These are phyloP conservation scores for Acanthochromis polyacanthus DNA, from an alignment of 2,113 vertebrate species.

Conservation along the genomic window DNA sequence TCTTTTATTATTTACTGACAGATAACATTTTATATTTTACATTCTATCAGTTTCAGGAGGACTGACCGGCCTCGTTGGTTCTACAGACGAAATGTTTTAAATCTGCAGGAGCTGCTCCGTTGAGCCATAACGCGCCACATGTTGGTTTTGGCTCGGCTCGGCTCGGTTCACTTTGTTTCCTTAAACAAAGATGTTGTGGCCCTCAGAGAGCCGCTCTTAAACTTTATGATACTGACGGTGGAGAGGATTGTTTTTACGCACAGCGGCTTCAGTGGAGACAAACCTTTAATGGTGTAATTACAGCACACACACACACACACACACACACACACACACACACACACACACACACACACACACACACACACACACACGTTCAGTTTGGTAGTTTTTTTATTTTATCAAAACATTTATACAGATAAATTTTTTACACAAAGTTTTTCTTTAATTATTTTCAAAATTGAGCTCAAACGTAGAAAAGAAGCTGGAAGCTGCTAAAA, in stretches of 20 bases:
- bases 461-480: slow-evolving; percentile 36
- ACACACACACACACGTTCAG: background rate
- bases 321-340: no score
- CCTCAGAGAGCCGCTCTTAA: no score
- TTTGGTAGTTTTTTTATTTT: slow-evolving; percentile 53
- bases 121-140: background rate
- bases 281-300: no score
- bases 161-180: no score
- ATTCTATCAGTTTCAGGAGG: no score
- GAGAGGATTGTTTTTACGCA: background rate
- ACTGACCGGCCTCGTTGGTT: no score
- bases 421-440: slow-evolving; percentile 58
- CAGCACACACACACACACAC: background rate
- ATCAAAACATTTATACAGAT: slow-evolving; percentile 75
- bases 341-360: no score
- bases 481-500: slow-evolving; percentile 46
- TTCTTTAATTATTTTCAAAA: slow-evolving; percentile 24
- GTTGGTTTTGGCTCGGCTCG: slow-evolving; percentile 25
- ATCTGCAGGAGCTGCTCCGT: background rate
- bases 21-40: no score
- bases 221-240: background rate
- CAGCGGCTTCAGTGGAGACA: no score
- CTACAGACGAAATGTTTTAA: background rate
- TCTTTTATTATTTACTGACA: no score
- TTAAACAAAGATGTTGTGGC: slow-evolving; percentile 23